Percentiles rank a stretch among this genome's conserved stretches.
Conservation (phyloP, 2,113 vertebrate genomes). For the Rutilus rutilus region DNA sequence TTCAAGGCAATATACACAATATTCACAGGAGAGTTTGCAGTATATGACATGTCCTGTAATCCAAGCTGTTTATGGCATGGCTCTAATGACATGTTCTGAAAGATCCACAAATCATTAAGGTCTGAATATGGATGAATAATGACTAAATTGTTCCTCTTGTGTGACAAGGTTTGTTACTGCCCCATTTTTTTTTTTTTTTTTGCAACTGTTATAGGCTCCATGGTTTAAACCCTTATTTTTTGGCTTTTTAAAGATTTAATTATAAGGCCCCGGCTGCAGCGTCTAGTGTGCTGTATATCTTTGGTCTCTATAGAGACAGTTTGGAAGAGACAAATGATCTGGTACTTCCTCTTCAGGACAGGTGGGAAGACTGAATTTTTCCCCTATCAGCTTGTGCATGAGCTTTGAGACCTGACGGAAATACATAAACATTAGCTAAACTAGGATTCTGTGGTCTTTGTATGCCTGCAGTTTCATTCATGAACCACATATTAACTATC, state of each 20-base stretch:
- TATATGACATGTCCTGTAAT: slow-evolving; percentile 34
- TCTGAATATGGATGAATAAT: slow-evolving; percentile 23
- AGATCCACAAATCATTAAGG: slow-evolving; percentile 41
- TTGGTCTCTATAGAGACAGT: not conserved
- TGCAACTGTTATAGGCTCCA: slow-evolving; percentile 1
- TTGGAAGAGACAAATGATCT: slow-evolving; percentile 16
- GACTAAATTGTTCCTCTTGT: slow-evolving; percentile 26
- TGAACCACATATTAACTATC: slow-evolving; percentile 24
- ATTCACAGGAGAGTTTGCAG: not conserved
- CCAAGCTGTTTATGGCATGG: slow-evolving; percentile 21
- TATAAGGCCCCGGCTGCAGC: not conserved
- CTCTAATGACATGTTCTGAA: slow-evolving; percentile 28
- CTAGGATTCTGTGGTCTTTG: not conserved
- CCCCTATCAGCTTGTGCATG: not conserved
- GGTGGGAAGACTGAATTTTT: slow-evolving; percentile 8
- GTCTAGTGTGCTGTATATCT: slow-evolving; percentile 14
- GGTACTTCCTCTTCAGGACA: slow-evolving; percentile 16
- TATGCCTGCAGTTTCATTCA: slow-evolving; percentile 26
- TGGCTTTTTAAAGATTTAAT: not conserved
- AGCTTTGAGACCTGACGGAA: slow-evolving; percentile 20
- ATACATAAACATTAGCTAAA: slow-evolving; percentile 16
- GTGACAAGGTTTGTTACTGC: slow-evolving; percentile 18
- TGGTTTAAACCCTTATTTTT: slow-evolving; percentile 20
- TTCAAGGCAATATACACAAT: not conserved
- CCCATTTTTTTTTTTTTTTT: not conserved